Base-by-base conservation (phyloP, 2,888 invertebrate species). In the Drosophila ezoana region DNA sequence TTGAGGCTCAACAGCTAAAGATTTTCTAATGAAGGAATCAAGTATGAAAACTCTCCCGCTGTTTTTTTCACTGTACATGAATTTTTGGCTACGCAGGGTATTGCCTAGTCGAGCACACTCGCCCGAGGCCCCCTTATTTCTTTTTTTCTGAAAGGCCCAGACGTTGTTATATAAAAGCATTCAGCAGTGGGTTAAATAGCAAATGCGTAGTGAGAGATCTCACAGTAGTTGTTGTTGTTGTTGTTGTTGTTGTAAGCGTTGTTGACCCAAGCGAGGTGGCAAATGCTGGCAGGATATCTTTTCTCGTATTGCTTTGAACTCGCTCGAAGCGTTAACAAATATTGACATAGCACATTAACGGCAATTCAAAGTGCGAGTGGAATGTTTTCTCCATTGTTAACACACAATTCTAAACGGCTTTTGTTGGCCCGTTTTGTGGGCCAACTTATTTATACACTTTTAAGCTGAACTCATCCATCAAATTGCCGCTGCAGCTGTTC, bases 261-360 rank as follows among this genome's bases (percentile, higher is more conserved):
- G 78, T 85, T 76, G 80, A 67, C 72, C 76, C 68, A 78, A 67
- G 52, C 44, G 41, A 73, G 78, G 72, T 81, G 80, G 72, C 71
- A 74, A 81, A 65, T 72, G 71, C 44, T 45, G 44, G 67, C 59
- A 65, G 74, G 72, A 82, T 73, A 69, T 51, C 54, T 43, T 18
- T 45, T 56, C 47, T 16, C 41, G 47, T 53, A 64, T 72, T 67
- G 41, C 72, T 84, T 78, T 83, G 81, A 81, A 77, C 68, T 71
- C 57, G 65, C 68, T 71, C 54, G 65, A 58, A 56, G 68, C 69
- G 71, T 60, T 61, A 52, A 64, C 72, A 73, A 85, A 85, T 85
- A 85, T 87, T 87, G 80, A 64, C 73, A 58, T 49, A 64, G 57
- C 63, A 59, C 73, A 84, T 82, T 84, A 84, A 71, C 72, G 60